Conservation (phyloP, 2,888 invertebrate species). For the Epiblema foenella region DNA sequence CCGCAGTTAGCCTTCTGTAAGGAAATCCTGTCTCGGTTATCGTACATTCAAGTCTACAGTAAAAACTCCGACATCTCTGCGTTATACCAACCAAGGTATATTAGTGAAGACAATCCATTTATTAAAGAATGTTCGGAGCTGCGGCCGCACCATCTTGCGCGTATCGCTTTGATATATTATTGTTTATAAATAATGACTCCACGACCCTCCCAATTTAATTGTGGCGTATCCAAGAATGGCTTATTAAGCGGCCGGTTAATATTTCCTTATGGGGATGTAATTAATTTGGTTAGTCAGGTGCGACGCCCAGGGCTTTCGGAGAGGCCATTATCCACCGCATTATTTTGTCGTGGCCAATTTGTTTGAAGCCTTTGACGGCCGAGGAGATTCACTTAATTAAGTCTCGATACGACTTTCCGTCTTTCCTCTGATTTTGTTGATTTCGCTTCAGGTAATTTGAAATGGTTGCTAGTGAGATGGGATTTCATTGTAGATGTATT, state of each 20-base stretch:
- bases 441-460: slow-evolving; percentile 46
- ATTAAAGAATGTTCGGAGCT: slow-evolving; percentile 55
- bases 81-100: slow-evolving; percentile 41
- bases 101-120: slow-evolving; percentile 48
- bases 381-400: slow-evolving; percentile 77
- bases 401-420: slow-evolving; percentile 57
- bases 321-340: slow-evolving; percentile 78
- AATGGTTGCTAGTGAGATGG: slow-evolving; percentile 47
- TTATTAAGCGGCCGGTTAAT: slow-evolving; percentile 84
- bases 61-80: not conserved
- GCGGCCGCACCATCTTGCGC: slow-evolving; percentile 82
- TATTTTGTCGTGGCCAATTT: slow-evolving; percentile 81
- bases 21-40: not conserved
- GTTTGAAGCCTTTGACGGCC: slow-evolving; percentile 80
- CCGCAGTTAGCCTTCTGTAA: not conserved
- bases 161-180: slow-evolving; percentile 84
- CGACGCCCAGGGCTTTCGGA: slow-evolving; percentile 69
- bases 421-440: slow-evolving; percentile 55
- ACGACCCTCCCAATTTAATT: slow-evolving; percentile 83
- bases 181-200: slow-evolving; percentile 83
- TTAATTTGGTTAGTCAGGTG: slow-evolving; percentile 84
- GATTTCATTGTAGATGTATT: slow-evolving; percentile 46
- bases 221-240: slow-evolving; percentile 81
- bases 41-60: too few relatives aligned
- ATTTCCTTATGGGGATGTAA: slow-evolving; percentile 82